Base-by-base conservation (phyloP, 2,113 vertebrate species). In the Suricata suricatta region DNA sequence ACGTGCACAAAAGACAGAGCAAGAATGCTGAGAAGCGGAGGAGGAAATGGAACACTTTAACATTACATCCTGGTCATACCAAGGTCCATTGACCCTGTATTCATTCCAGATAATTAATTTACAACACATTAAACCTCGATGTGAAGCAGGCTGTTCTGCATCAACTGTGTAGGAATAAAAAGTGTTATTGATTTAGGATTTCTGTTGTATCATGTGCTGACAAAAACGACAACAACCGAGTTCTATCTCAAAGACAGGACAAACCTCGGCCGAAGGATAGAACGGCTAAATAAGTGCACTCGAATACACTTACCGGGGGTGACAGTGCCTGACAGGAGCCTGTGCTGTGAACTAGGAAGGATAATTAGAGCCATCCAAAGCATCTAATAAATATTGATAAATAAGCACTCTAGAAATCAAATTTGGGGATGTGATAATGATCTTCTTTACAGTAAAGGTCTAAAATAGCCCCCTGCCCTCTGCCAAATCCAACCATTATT, bases 41-140 rank as follows among this genome's bases (percentile, higher is more conserved):
- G 95, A 97, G 98, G 98, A 99, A 98, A 99, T 97, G 93, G 98
- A 98, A 98, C 97, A 95, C 95, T 98, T 98, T 92, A 98, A 93
- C 97, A 96, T 98, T 97, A 88, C 97, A 97, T 98, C 97, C 96
- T 90, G 60, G 98, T 98, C 98, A 98, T 98, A 98, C 99, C 99
- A 99, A 99, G 99, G 98, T 97, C 99, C 98, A 99, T 98, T 99
- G 98, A 99, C 99, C 98, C 98, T 97, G 97, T 93, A 95, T 98
- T 99, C 99, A 99, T 99, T 99, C 98, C 98, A 98, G 98, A 98
- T 98, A 99, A 99, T 99, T 99, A 99, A 99, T 99, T 99, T 99
- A 98, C 99, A 99, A 99, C 99, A 99, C 99, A 99, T 99, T 98
- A 99, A 99, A 99, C 98, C 98, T 98, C 98, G 98, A 98, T 99